Base-by-base conservation (phyloP, 2,113 vertebrate genomes). In the Melanerpes aurifrons region DNA sequence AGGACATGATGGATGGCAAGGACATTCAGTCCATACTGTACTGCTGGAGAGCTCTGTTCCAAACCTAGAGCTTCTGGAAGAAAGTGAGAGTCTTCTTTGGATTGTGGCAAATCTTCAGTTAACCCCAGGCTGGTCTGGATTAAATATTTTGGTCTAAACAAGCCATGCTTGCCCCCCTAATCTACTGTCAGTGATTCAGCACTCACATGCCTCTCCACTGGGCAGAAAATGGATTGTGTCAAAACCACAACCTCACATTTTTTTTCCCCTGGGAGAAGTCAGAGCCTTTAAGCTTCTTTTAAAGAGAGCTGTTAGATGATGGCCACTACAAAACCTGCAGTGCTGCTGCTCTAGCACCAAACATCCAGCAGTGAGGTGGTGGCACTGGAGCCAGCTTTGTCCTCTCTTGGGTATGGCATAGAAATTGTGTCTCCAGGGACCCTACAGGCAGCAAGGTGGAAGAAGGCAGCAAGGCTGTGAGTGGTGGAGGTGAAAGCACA, bases 341-440 rank as follows among this genome's bases (percentile, higher is more conserved):
- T n/a, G 59, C 45, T 82, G 71, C 53, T 3, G 7, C 59, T 77
- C 28, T 10, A 35, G 15, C n/a, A 68, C 14, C n/a, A 20, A 8
- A 10, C 47, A 20, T 8, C 5, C 47, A 17, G 68, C 40, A 58
- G 53, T 0, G 1, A 63, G 40, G 40, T 12, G 59, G 18, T 29
- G 66, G 11, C 56, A 61, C 45, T 54, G 86, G 47, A 15, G 7
- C 37, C 56, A 24, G 9, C 50, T 26, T 26, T 32, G 37, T 28
- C 32, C 66, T 37, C 43, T 22, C 61, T 20, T 15, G 66, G 35
- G 19, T 13, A 16, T 2, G 29, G 66, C 29, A 17, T 17, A 59
- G 75, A 5, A 26, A 26, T 1, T 4, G 12, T 22, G 61, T 54
- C 70, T 31, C 17, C 32, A 6, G 43, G 54, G 48, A 29, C 10